Evolutionary conservation across 2,888 invertebrate species (phyloP).

Genomic region (Agelastica alni): DNA sequence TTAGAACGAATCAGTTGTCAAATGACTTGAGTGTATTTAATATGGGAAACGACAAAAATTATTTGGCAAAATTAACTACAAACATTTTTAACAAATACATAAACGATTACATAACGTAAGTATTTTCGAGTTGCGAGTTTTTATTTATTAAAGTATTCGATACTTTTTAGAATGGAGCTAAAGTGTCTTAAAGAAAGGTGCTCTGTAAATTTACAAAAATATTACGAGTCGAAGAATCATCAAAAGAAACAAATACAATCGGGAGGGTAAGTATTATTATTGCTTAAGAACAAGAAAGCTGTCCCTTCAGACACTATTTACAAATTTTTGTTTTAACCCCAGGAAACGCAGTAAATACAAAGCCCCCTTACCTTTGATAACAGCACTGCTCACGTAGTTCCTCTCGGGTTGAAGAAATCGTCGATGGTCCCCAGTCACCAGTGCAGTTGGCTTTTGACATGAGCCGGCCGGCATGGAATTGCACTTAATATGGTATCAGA

Average conservation of each 20-base stretch:
- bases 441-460: too few species aligned
- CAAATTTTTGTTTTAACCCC: too few species aligned
- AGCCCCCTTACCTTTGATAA: too few species aligned
- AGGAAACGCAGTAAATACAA: too few species aligned
- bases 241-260: constrained; percentile 91
- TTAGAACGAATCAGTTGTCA: constrained; percentile 75
- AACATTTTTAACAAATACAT: constrained; percentile 82
- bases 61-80: constrained; percentile 75
- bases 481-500: too few species aligned
- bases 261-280: constrained; percentile 76
- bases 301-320: too few species aligned
- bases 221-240: constrained; percentile 92
- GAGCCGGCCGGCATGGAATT: too few species aligned
- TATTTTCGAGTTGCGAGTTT: too few species aligned
- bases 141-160: constrained; percentile 7
- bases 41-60: constrained; percentile 78
- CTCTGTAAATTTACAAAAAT: constrained; percentile 74
- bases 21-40: constrained; percentile 73
- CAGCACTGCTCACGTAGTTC: too few species aligned
- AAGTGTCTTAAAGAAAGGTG: constrained; percentile 80
- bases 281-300: too few species aligned
- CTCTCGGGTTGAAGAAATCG: too few species aligned
- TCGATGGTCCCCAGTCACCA: too few species aligned
- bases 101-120: constrained; percentile 74
- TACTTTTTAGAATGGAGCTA: constrained; percentile 66